Evolutionary conservation across 2,888 invertebrate genomes (phyloP).

Genomic region (Ophion costatus): DNA sequence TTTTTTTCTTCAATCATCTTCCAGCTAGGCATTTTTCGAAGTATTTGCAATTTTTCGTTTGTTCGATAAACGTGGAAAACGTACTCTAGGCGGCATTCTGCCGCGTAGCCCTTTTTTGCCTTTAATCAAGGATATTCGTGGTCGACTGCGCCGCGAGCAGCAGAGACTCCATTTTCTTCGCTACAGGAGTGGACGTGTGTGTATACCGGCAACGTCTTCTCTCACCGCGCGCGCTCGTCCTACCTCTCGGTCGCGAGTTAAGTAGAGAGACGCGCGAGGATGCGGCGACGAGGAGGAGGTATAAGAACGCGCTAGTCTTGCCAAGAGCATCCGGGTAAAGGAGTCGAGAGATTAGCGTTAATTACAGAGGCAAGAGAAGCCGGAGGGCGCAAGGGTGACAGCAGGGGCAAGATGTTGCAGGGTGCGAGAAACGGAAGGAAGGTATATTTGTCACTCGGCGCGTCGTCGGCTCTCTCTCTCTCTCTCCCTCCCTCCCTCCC

Average conservation of each 20-base stretch:
- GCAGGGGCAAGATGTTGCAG: constrained; percentile 44
- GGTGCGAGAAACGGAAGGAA: constrained; percentile 38
- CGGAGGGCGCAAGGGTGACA: constrained; percentile 67
- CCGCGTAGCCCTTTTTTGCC: constrained; percentile 72
- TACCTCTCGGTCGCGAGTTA: not conserved
- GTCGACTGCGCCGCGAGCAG: constrained; percentile 74
- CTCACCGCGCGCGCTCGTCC: not conserved
- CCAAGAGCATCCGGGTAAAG: constrained; percentile 68
- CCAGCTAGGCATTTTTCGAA: too few species aligned
- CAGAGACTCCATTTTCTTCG: not conserved
- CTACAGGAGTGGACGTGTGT: not conserved
- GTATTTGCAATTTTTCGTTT: too few species aligned
- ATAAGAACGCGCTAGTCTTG: constrained; percentile 70
- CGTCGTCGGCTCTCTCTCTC: constrained; percentile 68
- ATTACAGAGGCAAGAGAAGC: constrained; percentile 78
- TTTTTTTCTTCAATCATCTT: too few species aligned
- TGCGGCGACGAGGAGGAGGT: constrained; percentile 5
- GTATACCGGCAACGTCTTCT: not conserved
- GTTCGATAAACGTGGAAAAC: too few species aligned
- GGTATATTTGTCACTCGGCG: constrained; percentile 81
- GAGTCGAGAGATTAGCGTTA: constrained; percentile 82
- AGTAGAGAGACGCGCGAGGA: not conserved
- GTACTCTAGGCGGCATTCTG: too few species aligned
- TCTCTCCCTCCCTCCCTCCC: constrained; percentile 10
- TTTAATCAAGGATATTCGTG: constrained; percentile 83